Evolutionary conservation across 2,888 invertebrate species (phyloP).

Genomic region (Himalopsyche kuldschensis): DNA sequence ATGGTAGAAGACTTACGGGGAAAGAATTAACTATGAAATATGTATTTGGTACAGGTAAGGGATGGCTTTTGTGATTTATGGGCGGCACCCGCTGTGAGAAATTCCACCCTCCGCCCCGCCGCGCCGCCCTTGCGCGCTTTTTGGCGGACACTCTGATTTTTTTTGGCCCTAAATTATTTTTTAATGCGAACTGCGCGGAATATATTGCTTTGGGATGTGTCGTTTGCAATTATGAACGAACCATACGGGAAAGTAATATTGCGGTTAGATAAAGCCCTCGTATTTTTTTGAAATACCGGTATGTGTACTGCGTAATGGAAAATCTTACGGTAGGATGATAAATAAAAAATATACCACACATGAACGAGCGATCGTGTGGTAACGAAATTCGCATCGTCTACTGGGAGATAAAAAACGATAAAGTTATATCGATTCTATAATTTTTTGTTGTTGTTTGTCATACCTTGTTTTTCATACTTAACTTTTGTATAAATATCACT

Average conservation of each 20-base stretch:
- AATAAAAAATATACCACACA: background rate
- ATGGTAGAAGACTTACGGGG: conserved; percentile 41
- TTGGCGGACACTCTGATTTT: conserved; percentile 39
- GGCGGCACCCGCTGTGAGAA: conserved; percentile 49
- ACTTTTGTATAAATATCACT: too few relatives aligned
- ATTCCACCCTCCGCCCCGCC: conserved; percentile 42
- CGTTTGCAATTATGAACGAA: conserved; percentile 31
- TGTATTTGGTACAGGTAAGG: conserved; percentile 52
- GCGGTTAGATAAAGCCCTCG: background rate
- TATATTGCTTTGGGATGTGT: conserved; percentile 37
- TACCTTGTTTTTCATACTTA: too few relatives aligned
- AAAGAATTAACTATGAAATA: conserved; percentile 63
- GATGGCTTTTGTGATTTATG: conserved; percentile 52
- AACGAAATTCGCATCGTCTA: background rate
- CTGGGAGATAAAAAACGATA: too few relatives aligned
- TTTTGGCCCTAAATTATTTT: conserved; percentile 38
- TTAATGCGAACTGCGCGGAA: conserved; percentile 33
- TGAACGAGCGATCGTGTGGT: background rate
- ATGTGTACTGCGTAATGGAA: background rate
- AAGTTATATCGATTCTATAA: too few relatives aligned
- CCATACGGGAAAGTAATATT: background rate
- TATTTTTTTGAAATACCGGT: background rate
- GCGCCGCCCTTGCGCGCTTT: conserved; percentile 44
- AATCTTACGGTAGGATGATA: background rate
- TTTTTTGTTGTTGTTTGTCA: too few relatives aligned